Evolutionary conservation across 2,797 vertebrate genomes (phyloP).

Genomic region (Helicolenus hilgendorfi): DNA sequence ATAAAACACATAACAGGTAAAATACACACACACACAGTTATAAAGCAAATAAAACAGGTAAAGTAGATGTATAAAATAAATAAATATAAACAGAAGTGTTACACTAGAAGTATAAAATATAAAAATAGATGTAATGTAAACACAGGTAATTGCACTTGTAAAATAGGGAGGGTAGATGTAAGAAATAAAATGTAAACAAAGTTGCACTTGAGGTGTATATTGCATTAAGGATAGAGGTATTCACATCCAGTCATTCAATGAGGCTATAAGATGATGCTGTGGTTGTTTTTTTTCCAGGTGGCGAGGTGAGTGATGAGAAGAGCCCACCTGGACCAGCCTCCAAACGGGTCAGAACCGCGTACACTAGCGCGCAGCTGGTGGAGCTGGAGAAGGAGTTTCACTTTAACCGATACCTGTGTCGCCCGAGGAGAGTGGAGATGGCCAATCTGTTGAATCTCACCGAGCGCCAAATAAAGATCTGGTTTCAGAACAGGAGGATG

Average conservation of each 20-base stretch:
- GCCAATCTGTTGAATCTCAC: constrained; percentile 98
- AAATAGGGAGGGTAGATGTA: too few relatives aligned
- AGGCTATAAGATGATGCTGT: constrained; percentile 30
- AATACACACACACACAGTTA: too few relatives aligned
- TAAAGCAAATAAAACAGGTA: too few relatives aligned
- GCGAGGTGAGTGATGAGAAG: constrained; percentile 98
- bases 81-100: too few relatives aligned
- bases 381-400: constrained; percentile 99
- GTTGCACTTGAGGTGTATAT: too few relatives aligned
- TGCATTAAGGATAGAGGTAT: too few relatives aligned
- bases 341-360: constrained; percentile 98
- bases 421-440: constrained; percentile 98
- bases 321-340: constrained; percentile 98
- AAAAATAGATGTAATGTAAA: too few relatives aligned
- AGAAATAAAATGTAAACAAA: too few relatives aligned
- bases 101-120: too few relatives aligned
- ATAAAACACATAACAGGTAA: too few relatives aligned
- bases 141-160: too few relatives aligned
- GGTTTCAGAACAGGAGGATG: constrained; percentile 99
- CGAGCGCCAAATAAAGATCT: constrained; percentile 99
- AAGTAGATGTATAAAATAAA: too few relatives aligned
- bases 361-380: constrained; percentile 98
- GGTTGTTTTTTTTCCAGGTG: constrained; percentile 88
- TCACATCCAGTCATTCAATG: background rate
- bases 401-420: constrained; percentile 98